Evolutionary conservation across 2,797 vertebrate species (phyloP), one percentile per base, ranked within the genome.

Genomic region (Lagodon rhomboides): DNA sequence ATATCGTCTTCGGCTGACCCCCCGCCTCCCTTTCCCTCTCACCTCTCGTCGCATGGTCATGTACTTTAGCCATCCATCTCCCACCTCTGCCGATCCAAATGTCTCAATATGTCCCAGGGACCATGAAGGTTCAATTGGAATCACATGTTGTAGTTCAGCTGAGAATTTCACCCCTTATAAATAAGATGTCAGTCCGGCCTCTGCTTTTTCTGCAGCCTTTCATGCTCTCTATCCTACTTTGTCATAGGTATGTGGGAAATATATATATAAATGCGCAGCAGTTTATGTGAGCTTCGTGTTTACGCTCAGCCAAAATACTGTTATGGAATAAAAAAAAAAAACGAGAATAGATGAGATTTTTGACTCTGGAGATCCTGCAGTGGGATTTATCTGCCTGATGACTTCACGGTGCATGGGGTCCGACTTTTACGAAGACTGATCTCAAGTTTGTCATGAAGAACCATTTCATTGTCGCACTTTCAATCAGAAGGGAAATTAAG

Each of bases 41-140:
- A 85, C 85, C 84, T 91, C 80, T 86, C 76, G 85, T 88, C 74
- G 82, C 85, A 91, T 82, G 89, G 81, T 90, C 90, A 90, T 94
- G 91, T 94, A 88, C 91, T 94, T 93, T 92, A 88, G 90, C 93
- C 94, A 90, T 88, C 83, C 88, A 93, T 95, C 92, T 92, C 93
- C 93, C 87, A 75, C 77, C 85, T 92, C 92, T 80, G 77, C 85
- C 78, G 84, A 86, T 91, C 87, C 75, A 77, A 93, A 91, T 87
- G 91, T 95, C 16, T 51, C 91, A 93, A 94, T 94, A 82, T 94
- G 88, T 94, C 91, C 91, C 85, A 89, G 93, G 64, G 85, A 77
- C 84, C 87, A 92, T 84, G 90, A 91, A 91, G 88, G 78, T 89
- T 91, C 86, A 95, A 95, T 94, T 94, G 92, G 82, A 94, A 94